Evolutionary conservation across 2,113 vertebrate species (phyloP).

Genomic region (Vidua chalybeata): DNA sequence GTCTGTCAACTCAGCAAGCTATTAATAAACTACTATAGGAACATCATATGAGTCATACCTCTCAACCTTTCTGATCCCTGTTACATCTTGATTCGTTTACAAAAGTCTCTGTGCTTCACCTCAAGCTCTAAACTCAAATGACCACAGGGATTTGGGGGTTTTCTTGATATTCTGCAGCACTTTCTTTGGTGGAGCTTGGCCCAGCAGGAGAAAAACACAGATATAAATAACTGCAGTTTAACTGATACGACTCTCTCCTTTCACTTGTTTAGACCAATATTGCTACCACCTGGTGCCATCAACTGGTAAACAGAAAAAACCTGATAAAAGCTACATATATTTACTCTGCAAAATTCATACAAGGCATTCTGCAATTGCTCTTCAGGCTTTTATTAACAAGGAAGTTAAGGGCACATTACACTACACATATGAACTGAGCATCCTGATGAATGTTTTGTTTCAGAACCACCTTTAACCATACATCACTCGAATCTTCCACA

Average conservation of each 20-base stretch:
- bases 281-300: slow-evolving; percentile 19
- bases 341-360: not conserved
- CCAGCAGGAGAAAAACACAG: not conserved
- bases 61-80: not conserved
- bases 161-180: not conserved
- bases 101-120: not conserved
- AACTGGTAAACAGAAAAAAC: not conserved
- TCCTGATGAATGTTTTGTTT: not conserved
- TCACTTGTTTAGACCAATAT: not conserved
- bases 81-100: not conserved
- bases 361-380: not conserved
- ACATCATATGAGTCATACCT: slow-evolving; percentile 28
- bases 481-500: not conserved
- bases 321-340: not conserved
- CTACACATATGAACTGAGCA: not conserved
- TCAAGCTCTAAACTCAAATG: not conserved
- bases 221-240: not conserved
- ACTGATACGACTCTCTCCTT: not conserved
- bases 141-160: not conserved
- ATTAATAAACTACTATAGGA: slow-evolving; percentile 52
- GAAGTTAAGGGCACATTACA: not conserved
- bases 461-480: not conserved
- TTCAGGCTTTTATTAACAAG: not conserved
- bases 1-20: slow-evolving; percentile 4
- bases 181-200: not conserved